Conservation (phyloP, 2,888 invertebrate genomes). For the Scaptomyza tumidula region DNA sequence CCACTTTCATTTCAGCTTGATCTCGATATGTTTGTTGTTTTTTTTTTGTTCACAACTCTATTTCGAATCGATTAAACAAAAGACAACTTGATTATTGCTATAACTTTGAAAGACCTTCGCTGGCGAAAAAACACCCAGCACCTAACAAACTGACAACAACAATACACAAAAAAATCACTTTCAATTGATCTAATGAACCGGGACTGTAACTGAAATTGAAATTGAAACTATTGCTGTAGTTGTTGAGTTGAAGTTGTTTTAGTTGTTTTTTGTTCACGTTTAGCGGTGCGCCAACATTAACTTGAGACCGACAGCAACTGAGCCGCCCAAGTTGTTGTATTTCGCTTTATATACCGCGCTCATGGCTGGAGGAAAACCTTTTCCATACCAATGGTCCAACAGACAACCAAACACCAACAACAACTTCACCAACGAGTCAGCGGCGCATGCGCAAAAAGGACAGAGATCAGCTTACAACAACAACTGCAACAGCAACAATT, state of each 20-base stretch:
- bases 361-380: constrained; percentile 72
- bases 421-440: constrained; percentile 73
- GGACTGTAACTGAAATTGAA: constrained; percentile 52
- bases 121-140: constrained; percentile 66
- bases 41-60: constrained; percentile 46
- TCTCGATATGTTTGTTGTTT: constrained; percentile 27
- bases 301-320: constrained; percentile 77
- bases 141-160: constrained; percentile 46
- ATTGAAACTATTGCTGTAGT: constrained; percentile 25
- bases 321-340: constrained; percentile 79
- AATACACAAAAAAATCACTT: constrained; percentile 69
- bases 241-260: constrained; percentile 23
- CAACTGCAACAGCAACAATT: constrained; percentile 11
- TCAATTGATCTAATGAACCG: constrained; percentile 75
- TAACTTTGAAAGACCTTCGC: constrained; percentile 77
- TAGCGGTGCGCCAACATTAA: constrained; percentile 64
- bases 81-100: constrained; percentile 25
- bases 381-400: constrained; percentile 58
- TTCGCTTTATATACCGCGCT: constrained; percentile 74
- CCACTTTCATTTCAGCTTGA: constrained; percentile 73
- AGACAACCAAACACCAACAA: constrained; percentile 38
- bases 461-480: constrained; percentile 29
- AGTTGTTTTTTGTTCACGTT: constrained; percentile 37
- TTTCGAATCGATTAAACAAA: constrained; percentile 60
- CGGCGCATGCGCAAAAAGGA: constrained; percentile 62